phyloP scores from a whole-genome alignment of 2,797 vertebrate genomes.

The Ibycter americanus region DNA sequence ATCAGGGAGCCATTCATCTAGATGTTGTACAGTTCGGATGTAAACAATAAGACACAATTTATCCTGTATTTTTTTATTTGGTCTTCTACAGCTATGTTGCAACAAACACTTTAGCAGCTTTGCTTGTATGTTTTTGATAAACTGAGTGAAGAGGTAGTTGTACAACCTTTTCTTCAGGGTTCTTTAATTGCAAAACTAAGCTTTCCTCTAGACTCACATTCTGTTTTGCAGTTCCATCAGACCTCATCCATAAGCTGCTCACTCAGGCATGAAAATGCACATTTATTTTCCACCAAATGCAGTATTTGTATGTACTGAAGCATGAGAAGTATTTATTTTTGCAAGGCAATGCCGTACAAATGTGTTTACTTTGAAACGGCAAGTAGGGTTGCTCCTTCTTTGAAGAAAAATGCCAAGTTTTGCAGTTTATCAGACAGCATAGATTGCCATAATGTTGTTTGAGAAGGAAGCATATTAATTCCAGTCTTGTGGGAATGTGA shows the following conservation, averaged over 20 bases:
- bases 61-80: neutral
- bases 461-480: neutral
- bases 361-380: neutral
- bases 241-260: neutral
- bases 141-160: neutral
- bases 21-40: neutral
- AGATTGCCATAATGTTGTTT: neutral
- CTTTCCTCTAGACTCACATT: rapidly evolving
- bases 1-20: neutral
- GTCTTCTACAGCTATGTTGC: neutral
- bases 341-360: neutral
- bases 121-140: neutral
- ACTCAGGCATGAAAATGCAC: neutral
- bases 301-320: neutral
- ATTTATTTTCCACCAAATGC: neutral
- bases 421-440: neutral
- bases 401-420: neutral
- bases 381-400: neutral
- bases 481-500: neutral
- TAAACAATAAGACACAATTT: neutral
- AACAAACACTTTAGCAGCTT: neutral
- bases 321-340: neutral
- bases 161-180: neutral
- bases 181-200: neutral
- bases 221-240: neutral